Evolutionary conservation across 2,888 invertebrate genomes (phyloP), one percentile per base, ranked within the genome.

Genomic region (Apamea crenata): DNA sequence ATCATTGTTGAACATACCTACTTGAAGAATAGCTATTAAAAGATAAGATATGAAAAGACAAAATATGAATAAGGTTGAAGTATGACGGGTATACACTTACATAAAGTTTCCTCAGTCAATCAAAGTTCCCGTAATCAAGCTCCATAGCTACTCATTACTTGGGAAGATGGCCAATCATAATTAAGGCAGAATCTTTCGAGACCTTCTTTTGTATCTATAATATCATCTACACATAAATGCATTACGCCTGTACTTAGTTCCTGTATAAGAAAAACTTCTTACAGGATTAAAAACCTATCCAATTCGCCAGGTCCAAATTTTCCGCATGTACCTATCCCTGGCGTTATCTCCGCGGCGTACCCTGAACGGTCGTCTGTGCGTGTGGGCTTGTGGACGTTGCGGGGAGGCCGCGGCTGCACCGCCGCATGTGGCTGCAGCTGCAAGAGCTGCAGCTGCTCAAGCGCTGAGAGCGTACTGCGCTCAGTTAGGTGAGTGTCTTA

Each of bases 331-430:
- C 89, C 96, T 99, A 70, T 99, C 99, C 88, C 98, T 99, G 96
- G 99, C 99, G 0, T 98, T 99, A 88, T 98, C 98, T 0, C 98
- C 98, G 8, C 98, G 98, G 21, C 99, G 99, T 97, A 99, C 99
- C 40, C 97, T 99, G 91, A 99, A 99, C 94, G 99, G 99, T 0
- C 98, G 99, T 5, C 97, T 99, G 78, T 98, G 99, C 83, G 99
- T 99, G 92, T 98, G 99, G 94, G 98, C 99, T 82, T 97, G 99
- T 78, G 98, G 98, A 61, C 97, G 99, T 78, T 98, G 98, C 93
- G 98, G 98, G 47, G 99, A 99, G 92, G 98, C 98, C 47, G 98
- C 98, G 84, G 97, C 97, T 87, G 98, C 98, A 10, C 98, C 98
- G 71, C 97, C 98, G 82, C 98, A 98, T 72, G 98, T 98, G 99